These are phyloP conservation scores for Orientallactaga sibirica DNA, from an alignment of 2,797 vertebrate species.

Conservation along the genomic window DNA sequence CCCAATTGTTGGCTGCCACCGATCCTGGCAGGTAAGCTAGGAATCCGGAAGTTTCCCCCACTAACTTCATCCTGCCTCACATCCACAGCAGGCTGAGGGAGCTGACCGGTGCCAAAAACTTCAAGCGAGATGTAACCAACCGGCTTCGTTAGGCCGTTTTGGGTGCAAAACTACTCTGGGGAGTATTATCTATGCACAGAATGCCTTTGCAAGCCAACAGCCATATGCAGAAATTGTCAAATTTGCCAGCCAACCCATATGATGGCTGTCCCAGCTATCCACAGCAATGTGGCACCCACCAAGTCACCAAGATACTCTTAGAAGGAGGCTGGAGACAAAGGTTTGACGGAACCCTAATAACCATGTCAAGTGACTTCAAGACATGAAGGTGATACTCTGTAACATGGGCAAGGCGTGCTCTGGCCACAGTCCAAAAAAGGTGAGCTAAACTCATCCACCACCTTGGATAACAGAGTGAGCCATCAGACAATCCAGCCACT, in stretches of 20 bases:
- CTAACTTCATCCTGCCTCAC: background rate
- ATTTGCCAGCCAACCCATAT: slow-evolving; percentile 73
- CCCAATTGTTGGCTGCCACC: slow-evolving; percentile 83
- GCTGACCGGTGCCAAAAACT: slow-evolving; percentile 79
- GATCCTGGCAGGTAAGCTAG: slow-evolving; percentile 85
- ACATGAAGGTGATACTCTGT: background rate
- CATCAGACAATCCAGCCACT: background rate
- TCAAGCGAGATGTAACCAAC: slow-evolving; percentile 82
- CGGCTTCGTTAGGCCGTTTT: slow-evolving; percentile 82
- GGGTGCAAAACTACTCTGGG: slow-evolving; percentile 82
- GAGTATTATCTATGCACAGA: slow-evolving; percentile 74
- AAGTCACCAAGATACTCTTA: slow-evolving; percentile 44
- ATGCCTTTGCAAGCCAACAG: slow-evolving; percentile 80
- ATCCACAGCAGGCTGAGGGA: slow-evolving; percentile 75
- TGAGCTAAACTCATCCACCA: background rate
- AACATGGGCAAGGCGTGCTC: background rate
- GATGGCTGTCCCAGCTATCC: slow-evolving; percentile 61
- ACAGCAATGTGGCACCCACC: background rate
- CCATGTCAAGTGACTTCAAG: background rate
- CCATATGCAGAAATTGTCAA: slow-evolving; percentile 84
- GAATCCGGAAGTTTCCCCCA: slow-evolving; percentile 87
- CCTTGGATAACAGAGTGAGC: background rate
- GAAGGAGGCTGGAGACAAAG: background rate
- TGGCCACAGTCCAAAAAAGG: background rate
- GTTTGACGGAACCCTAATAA: background rate